Evolutionary conservation across 2,888 invertebrate species (phyloP).

Genomic region (Liposcelis brunnea): DNA sequence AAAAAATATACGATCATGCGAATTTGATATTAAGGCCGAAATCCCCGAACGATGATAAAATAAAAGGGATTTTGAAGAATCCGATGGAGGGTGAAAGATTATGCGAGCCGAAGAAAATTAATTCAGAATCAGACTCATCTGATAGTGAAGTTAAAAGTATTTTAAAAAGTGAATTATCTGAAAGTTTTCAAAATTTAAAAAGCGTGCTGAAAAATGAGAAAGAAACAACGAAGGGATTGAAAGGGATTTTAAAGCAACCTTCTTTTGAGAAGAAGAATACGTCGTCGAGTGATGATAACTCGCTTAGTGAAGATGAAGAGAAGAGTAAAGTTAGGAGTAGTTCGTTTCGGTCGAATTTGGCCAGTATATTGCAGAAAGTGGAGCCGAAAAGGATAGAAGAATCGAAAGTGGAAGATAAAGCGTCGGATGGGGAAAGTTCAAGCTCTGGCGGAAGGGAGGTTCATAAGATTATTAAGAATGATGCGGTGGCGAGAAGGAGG

Average conservation of each 20-base stretch:
- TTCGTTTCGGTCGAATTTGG: slow-evolving; percentile 1
- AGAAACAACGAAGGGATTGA: slow-evolving; percentile 14
- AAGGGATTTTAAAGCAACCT: slow-evolving; percentile 16
- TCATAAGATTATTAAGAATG: slow-evolving; percentile 33
- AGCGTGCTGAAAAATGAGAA: slow-evolving; percentile 20
- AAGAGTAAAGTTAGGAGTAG: slow-evolving; percentile 11
- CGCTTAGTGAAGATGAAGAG: not conserved
- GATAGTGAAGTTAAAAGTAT: too few relatives aligned
- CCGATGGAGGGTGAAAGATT: too few relatives aligned
- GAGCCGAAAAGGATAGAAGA: slow-evolving; percentile 3
- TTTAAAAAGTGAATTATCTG: slow-evolving; percentile 3
- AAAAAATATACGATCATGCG: too few relatives aligned
- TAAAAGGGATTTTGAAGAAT: too few relatives aligned
- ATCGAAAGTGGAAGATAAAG: slow-evolving; percentile 14
- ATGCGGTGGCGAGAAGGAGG: slow-evolving; percentile 27
- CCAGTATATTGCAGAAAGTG: slow-evolving; percentile 7
- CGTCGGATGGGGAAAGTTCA: slow-evolving; percentile 41
- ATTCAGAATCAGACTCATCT: not conserved
- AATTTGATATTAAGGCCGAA: too few relatives aligned
- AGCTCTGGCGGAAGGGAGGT: slow-evolving; percentile 45
- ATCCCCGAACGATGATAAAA: too few relatives aligned
- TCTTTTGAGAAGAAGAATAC: slow-evolving; percentile 13
- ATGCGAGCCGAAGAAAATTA: slow-evolving; percentile 2
- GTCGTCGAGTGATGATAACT: slow-evolving; percentile 6
- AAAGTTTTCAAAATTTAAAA: slow-evolving; percentile 18